Conservation (phyloP, 2,797 vertebrate species). For the Nannoperca australis region DNA sequence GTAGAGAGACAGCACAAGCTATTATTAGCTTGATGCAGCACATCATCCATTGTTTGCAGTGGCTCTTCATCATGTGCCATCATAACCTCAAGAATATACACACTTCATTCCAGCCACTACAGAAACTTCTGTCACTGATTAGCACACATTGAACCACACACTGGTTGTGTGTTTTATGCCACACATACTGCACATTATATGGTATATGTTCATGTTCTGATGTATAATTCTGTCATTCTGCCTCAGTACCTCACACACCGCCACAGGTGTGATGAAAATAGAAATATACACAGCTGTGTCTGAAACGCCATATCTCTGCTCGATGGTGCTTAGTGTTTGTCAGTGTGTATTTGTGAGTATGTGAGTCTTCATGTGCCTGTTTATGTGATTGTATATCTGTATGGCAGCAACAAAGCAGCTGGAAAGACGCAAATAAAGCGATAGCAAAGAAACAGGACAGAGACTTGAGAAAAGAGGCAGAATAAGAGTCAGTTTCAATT, state of each 20-base stretch:
- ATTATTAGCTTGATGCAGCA: conserved; percentile 33
- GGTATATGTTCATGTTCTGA: conserved; percentile 29
- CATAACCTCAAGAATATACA: conserved; percentile 30
- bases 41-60: conserved; percentile 35
- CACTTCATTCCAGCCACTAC: conserved; percentile 33
- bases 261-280: conserved; percentile 65
- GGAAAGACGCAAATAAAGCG: conserved; percentile 53
- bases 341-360: not conserved
- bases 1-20: conserved; percentile 13
- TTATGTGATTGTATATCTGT: conserved; percentile 51
- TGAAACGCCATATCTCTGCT: conserved; percentile 34
- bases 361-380: conserved; percentile 32
- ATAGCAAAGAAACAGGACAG: conserved; percentile 37
- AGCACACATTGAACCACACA: conserved; percentile 28
- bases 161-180: conserved; percentile 23
- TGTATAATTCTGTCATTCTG: conserved; percentile 46
- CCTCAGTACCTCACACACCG: conserved; percentile 33
- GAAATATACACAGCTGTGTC: conserved; percentile 52
- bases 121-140: conserved; percentile 44
- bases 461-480: conserved; percentile 40
- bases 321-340: conserved; percentile 29
- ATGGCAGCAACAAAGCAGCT: conserved; percentile 55
- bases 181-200: conserved; percentile 28
- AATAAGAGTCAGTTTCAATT: conserved; percentile 46
- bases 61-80: conserved; percentile 44